phyloP scores from a whole-genome alignment of 1,140 invertebrate species.

The Brachionus angularis region DNA sequence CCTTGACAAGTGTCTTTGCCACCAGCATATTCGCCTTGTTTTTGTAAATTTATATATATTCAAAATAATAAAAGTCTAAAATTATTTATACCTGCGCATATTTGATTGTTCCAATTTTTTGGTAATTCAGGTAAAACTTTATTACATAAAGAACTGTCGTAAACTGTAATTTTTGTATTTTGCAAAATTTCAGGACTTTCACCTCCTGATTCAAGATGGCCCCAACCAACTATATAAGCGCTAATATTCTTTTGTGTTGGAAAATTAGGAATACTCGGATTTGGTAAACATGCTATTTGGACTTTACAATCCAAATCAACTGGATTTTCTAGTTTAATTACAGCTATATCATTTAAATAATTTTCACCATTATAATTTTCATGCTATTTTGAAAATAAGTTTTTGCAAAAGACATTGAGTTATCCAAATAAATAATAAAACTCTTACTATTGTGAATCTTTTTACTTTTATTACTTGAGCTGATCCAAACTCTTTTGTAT shows the following conservation, averaged over 20 bases:
- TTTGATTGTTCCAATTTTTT: slow-evolving; percentile 2
- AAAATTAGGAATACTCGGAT: neutral
- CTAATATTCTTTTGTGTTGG: neutral
- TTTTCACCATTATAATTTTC: neutral
- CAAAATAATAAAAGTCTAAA: too few relatives aligned
- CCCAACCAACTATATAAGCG: neutral
- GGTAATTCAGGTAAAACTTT: neutral
- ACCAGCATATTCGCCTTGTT: neutral
- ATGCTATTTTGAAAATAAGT: neutral
- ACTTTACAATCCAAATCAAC: neutral
- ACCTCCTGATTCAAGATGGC: neutral
- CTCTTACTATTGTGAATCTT: neutral
- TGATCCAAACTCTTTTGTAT: neutral
- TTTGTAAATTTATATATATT: too few relatives aligned
- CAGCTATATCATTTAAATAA: neutral
- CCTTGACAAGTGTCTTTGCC: slow-evolving; percentile 1
- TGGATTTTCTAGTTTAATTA: neutral
- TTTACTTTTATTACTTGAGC: neutral
- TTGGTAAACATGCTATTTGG: slow-evolving; percentile 8
- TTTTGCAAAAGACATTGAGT: neutral
- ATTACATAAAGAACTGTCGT: neutral
- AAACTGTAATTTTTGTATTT: neutral
- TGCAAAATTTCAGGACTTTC: neutral
- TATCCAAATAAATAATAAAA: neutral
- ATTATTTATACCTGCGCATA: slow-evolving; percentile 19